Evolutionary conservation across 2,888 invertebrate genomes (phyloP), one percentile per base, ranked within the genome.

Genomic region (Lymantria dispar): DNA sequence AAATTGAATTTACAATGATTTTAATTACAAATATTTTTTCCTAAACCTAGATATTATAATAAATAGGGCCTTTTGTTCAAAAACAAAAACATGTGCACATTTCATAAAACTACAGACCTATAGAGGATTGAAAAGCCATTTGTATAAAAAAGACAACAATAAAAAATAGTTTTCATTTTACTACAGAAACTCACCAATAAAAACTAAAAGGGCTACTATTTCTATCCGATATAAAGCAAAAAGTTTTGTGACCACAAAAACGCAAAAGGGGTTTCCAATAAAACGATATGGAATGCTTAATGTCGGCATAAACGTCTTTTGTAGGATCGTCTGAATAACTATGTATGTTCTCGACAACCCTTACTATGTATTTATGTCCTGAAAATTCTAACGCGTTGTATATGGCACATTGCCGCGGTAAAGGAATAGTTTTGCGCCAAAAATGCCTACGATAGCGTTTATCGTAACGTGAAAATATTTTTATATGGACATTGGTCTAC

Each of bases 231-330:
- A 52, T 47, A 58, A 59, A 58, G 59, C 48, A 63, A 56, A 66
- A 68, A 55, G 46, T 62, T 57, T 51, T 56, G 58, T 45, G 30
- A 41, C 51, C 48, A 39, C 54, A 52, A 61, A 62, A 64, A 61
- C 59, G 48, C 58, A 52, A 56, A 58, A 55, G 57, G 55, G 53
- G 43, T 60, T 53, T 52, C 56, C 56, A 67, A 67, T 69, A 69
- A 67, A 64, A 63, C 61, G 54, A 60, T 64, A 69, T 61, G 59
- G 64, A 61, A 64, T 63, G 54, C 53, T 60, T 60, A 53, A 56
- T 59, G 57, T 58, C 52, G 52, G 53, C 59, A 60, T 51, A 63
- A 62, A 63, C 49, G 64, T 58, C 52, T 59, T 62, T 64, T 59
- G 53, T 58, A 38, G 49, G 47, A 49, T 52, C 52, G 39, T 52